Evolutionary conservation across 2,797 vertebrate genomes (phyloP), one percentile per base, ranked within the genome.

Genomic region (Tenualosa thibaudeaui): DNA sequence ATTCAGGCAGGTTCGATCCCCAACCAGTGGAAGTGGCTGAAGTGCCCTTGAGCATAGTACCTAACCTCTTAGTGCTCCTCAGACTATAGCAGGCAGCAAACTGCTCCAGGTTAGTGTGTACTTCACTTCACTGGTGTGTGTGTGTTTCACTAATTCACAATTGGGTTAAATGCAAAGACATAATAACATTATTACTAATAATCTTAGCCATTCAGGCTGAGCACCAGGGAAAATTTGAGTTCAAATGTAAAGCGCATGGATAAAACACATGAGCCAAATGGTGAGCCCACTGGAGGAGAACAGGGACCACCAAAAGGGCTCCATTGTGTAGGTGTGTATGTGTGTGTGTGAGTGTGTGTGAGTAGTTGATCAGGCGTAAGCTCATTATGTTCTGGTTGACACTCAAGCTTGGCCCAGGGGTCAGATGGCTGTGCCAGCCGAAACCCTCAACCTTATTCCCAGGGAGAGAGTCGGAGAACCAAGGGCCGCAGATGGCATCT

Each of bases 271-370:
- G 37, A 40, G 71, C 71, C 37, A 19, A 19, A 78, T 4, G 13
- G 37, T 40, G 17, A 75, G 26, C 24, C 26, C 65, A 37, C 65
- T 10, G 15, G 65, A 26, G 65, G 31, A 13, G 65, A 62, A 5
- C 83, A 87, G 88, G 81, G 82, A 85, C 68, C 81, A 51, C 46
- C 54, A 62, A 24, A 60, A 83, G 26, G 50, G 49, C 24, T 1
- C 26, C 53, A 13, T 26, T 17, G 75, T 83, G 51, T 24, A 40
- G 54, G 15, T n/a, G n/a, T 8, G 5, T 82, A 31, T 81, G 75
- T 68, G 60, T 71, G 22, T 37, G 56, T 58, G 81, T 22, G 51
- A 68, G 54, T 81, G 75, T 81, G 75, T 81, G 22, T 37, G 56
- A 58, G 81, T 2, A 87, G 51, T 19, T 83, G 65, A 37, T 10